These are phyloP conservation scores for Marcusenius ussheri DNA, from an alignment of 2,113 vertebrate genomes.

Conservation along the genomic window DNA sequence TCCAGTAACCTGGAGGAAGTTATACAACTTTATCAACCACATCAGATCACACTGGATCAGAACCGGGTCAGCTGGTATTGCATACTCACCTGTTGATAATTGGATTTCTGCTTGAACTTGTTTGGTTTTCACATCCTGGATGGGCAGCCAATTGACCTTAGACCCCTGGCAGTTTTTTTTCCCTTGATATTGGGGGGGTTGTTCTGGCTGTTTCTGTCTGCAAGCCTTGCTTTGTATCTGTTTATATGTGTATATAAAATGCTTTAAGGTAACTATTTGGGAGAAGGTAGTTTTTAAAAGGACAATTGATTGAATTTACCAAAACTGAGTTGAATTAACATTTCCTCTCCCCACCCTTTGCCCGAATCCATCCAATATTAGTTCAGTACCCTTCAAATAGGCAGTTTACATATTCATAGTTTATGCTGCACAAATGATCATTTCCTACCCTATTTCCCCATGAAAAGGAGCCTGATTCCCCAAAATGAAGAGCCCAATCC, in stretches of 20 bases:
- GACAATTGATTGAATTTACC: neutral
- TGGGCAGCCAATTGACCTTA: neutral
- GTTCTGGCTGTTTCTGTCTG: neutral
- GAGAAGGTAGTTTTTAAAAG: neutral
- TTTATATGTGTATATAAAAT: neutral
- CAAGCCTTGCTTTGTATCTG: neutral
- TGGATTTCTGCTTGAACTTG: neutral
- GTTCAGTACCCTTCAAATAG: neutral
- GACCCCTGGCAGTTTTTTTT: neutral
- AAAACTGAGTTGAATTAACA: neutral
- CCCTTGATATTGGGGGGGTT: neutral
- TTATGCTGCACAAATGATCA: neutral
- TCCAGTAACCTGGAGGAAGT: neutral
- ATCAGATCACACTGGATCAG: neutral
- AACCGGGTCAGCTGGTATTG: neutral
- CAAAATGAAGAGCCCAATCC: neutral
- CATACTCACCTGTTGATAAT: neutral
- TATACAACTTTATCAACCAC: neutral
- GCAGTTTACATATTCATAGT: neutral
- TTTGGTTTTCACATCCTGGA: neutral
- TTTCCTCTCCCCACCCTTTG: neutral
- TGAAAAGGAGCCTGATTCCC: neutral
- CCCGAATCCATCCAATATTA: neutral
- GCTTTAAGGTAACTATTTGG: neutral
- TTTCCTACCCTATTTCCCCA: neutral